Conservation (phyloP, 2,113 vertebrate genomes). For the Seriola aureovittata region DNA sequence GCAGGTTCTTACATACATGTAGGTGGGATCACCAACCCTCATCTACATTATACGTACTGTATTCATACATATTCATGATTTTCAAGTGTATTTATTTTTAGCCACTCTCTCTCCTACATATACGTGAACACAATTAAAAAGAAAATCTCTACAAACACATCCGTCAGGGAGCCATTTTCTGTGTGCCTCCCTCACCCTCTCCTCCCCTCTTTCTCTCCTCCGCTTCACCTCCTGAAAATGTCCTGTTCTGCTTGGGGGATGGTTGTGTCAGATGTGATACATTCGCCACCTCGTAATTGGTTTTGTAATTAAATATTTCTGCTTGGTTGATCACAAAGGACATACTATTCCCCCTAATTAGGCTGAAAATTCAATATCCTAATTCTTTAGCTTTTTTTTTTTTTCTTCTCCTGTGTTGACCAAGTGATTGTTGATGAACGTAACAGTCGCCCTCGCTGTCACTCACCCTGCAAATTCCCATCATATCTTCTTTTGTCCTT, state of each 20-base stretch:
- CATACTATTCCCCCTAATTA: conserved; percentile 79
- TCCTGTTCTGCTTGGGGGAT: conserved; percentile 63
- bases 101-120: not conserved
- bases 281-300: conserved; percentile 83
- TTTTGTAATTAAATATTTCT: conserved; percentile 88
- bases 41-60: not conserved
- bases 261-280: conserved; percentile 81
- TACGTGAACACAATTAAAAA: conserved; percentile 23
- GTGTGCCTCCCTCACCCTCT: not conserved
- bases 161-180: conserved; percentile 26
- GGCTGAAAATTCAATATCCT: conserved; percentile 79
- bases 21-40: conserved; percentile 24
- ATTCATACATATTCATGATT: conserved; percentile 50
- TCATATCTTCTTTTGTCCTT: conserved; percentile 47
- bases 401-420: conserved; percentile 52
- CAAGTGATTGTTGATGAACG: conserved; percentile 55
- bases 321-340: conserved; percentile 82
- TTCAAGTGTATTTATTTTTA: not conserved
- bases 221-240: conserved; percentile 65
- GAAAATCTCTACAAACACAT: conserved; percentile 18
- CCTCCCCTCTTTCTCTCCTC: conserved; percentile 21
- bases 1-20: conserved; percentile 18
- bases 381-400: conserved; percentile 46
- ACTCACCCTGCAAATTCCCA: conserved; percentile 31
- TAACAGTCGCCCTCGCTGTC: conserved; percentile 20